Evolutionary conservation across 2,113 vertebrate species (phyloP).

Genomic region (chimpanzee (Pan troglodytes)): DNA sequence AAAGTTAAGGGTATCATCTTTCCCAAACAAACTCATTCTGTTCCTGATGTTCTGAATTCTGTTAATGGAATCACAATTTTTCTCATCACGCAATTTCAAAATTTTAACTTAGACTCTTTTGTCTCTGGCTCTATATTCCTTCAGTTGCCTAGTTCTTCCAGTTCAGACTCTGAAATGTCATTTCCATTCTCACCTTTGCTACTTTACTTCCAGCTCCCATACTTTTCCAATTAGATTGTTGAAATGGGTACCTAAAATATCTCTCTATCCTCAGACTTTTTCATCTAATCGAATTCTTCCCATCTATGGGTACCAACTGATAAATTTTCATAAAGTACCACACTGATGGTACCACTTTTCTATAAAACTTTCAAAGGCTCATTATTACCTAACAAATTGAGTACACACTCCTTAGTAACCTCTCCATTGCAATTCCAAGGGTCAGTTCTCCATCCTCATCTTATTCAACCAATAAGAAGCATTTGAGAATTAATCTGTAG

Average conservation of each 20-base stretch:
- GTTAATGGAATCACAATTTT: background rate
- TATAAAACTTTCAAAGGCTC: conserved; percentile 48
- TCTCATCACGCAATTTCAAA: background rate
- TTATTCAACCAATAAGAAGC: background rate
- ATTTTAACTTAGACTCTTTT: background rate
- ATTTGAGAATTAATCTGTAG: background rate
- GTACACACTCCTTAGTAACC: background rate
- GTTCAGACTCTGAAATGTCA: background rate
- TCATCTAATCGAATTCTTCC: background rate
- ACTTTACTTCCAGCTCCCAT: background rate
- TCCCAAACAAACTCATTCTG: background rate
- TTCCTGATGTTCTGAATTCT: background rate
- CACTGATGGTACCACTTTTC: background rate
- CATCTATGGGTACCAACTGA: background rate
- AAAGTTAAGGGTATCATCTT: background rate
- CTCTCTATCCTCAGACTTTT: background rate
- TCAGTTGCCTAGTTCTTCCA: background rate
- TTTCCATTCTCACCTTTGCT: background rate
- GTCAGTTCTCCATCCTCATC: background rate
- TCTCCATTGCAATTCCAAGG: background rate
- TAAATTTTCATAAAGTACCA: background rate
- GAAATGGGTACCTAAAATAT: background rate
- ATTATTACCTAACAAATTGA: background rate
- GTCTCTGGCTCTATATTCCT: background rate
- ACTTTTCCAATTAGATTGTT: background rate